A percentile compares a stretch with the other conserved stretches of the same genome.
phyloP scores from a whole-genome alignment of 2,113 vertebrate genomes.

The Bos indicus region DNA sequence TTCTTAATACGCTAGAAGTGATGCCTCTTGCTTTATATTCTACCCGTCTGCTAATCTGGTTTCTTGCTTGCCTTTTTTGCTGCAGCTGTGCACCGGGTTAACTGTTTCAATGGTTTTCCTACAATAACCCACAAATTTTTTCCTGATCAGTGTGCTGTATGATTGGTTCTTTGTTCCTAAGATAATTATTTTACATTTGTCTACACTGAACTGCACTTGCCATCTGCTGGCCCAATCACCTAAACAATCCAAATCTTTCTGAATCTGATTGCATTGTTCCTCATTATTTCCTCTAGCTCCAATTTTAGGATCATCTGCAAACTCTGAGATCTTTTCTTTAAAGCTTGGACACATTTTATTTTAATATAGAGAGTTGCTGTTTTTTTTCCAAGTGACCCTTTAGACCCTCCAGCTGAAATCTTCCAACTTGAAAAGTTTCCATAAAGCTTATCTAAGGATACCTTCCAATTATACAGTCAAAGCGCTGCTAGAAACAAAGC shows the following conservation, averaged over 20 bases:
- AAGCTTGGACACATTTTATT: conserved; percentile 68
- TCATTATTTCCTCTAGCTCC: conserved; percentile 69
- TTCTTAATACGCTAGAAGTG: conserved; percentile 70
- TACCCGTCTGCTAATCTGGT: conserved; percentile 78
- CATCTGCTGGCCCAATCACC: conserved; percentile 84
- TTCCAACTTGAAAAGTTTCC: conserved; percentile 64
- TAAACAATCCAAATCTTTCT: conserved; percentile 78
- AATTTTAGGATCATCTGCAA: conserved; percentile 73
- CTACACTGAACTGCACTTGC: conserved; percentile 81
- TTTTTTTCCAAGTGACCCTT: conserved; percentile 60
- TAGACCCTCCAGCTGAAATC: conserved; percentile 63
- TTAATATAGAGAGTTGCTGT: conserved; percentile 50
- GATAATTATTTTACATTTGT: conserved; percentile 88
- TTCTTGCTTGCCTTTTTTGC: conserved; percentile 79
- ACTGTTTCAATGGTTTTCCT: conserved; percentile 84
- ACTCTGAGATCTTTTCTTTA: conserved; percentile 68
- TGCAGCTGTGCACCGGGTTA: conserved; percentile 84
- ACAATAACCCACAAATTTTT: conserved; percentile 85
- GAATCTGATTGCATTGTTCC: conserved; percentile 77
- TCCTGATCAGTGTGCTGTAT: conserved; percentile 84
- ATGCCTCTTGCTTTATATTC: conserved; percentile 80
- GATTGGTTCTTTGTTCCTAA: conserved; percentile 84
- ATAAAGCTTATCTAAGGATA: conserved; percentile 51
- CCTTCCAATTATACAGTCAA: conserved; percentile 45
- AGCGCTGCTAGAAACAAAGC: conserved; percentile 20